phyloP scores from a whole-genome alignment of 1,140 invertebrate species.

The Drosophila triauraria region DNA sequence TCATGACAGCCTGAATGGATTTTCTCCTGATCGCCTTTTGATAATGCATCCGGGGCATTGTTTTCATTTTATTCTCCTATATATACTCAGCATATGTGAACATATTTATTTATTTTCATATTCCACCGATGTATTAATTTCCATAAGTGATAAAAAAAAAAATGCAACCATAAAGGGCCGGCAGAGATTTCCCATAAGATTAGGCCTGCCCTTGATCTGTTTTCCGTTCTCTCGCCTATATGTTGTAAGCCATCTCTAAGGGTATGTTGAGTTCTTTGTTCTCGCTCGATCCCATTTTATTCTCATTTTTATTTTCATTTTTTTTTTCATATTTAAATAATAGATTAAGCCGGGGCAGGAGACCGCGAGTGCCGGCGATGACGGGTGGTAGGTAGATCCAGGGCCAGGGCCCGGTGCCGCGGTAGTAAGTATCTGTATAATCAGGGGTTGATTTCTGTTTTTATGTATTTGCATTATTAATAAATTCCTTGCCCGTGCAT shows the following conservation, averaged over 20 bases:
- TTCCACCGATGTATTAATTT: slow-evolving; percentile 8
- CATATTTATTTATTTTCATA: slow-evolving; percentile 4
- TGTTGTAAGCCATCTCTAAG: slow-evolving; percentile 12
- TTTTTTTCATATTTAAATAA: slow-evolving; percentile 81
- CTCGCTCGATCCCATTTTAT: slow-evolving; percentile 44
- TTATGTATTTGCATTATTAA: slow-evolving; percentile 84
- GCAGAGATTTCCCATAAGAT: slow-evolving; percentile 16
- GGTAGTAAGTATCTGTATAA: slow-evolving; percentile 78
- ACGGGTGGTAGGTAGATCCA: slow-evolving; percentile 47
- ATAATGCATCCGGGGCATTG: too few species aligned
- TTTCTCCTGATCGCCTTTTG: neutral
- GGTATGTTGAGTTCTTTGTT: slow-evolving; percentile 48
- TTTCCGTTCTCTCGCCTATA: slow-evolving; percentile 1
- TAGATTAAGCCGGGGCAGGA: slow-evolving; percentile 71
- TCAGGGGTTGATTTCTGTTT: slow-evolving; percentile 83
- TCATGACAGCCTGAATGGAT: neutral
- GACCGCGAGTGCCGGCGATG: slow-evolving; percentile 22
- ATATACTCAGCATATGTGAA: slow-evolving; percentile 6
- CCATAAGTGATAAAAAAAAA: slow-evolving; percentile 8
- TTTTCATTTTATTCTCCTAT: slow-evolving; percentile 1
- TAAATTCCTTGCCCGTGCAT: slow-evolving; percentile 79
- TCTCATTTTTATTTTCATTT: slow-evolving; percentile 74
- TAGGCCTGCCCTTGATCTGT: slow-evolving; percentile 6
- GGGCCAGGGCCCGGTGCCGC: slow-evolving; percentile 7
- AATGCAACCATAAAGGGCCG: neutral